phyloP scores from a whole-genome alignment of 2,113 vertebrate genomes.

The Cynocephalus volans region DNA sequence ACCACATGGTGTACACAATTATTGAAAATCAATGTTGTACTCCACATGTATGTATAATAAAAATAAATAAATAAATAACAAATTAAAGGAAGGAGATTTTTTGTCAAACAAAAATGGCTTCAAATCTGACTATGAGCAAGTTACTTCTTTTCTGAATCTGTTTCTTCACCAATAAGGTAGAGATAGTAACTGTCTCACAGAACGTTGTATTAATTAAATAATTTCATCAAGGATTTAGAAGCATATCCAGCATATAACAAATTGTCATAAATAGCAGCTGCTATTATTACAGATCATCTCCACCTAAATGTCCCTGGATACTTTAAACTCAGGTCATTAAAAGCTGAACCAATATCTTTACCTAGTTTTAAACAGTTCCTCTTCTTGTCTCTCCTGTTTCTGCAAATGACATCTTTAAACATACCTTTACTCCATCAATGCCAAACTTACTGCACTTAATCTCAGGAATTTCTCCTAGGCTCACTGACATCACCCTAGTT shows the following conservation, averaged over 20 bases:
- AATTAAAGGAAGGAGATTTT: neutral
- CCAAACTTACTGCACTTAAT: neutral
- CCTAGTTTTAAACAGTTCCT: neutral
- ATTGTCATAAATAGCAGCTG: neutral
- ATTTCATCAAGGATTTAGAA: neutral
- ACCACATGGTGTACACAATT: too few relatives aligned
- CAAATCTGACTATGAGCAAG: neutral
- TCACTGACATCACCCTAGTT: neutral
- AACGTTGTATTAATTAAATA: neutral
- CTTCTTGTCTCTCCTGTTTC: neutral
- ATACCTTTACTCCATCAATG: neutral
- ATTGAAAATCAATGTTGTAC: too few relatives aligned
- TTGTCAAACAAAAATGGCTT: neutral
- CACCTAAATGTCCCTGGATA: neutral
- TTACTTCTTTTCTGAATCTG: conserved; percentile 2
- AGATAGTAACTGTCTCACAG: neutral
- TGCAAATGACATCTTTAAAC: neutral
- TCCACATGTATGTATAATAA: too few relatives aligned
- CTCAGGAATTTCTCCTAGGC: neutral
- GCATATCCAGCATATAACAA: neutral
- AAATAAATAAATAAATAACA: neutral
- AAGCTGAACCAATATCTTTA: neutral
- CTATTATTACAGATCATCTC: neutral
- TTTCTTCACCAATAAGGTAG: neutral
- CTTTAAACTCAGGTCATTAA: neutral